Conservation (phyloP, 2,888 invertebrate genomes). For the Limulus polyphemus region DNA sequence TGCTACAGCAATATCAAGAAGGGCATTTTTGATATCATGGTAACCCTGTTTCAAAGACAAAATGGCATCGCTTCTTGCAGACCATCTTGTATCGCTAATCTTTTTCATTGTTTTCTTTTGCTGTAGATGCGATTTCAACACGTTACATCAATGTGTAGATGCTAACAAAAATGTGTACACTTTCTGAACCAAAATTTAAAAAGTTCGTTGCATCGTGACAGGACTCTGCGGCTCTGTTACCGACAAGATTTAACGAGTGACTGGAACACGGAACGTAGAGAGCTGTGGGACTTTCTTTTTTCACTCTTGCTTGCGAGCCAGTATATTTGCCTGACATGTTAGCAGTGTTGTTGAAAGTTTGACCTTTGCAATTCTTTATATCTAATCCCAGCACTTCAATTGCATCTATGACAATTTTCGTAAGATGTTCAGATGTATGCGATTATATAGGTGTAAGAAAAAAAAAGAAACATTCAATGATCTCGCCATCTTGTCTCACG, state of each 20-base stretch:
- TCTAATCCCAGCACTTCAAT: neutral
- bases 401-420: neutral
- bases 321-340: slow-evolving; percentile 1
- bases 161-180: neutral
- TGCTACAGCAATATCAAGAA: too few relatives aligned
- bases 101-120: slow-evolving; percentile 1
- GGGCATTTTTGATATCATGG: too few relatives aligned
- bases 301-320: neutral
- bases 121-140: too few relatives aligned
- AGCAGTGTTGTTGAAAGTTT: neutral
- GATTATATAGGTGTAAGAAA: slow-evolving; percentile 1
- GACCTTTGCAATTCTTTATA: neutral
- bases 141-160: neutral
- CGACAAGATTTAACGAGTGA: neutral
- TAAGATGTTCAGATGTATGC: neutral
- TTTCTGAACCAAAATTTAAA: neutral
- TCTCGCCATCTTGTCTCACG: slow-evolving; percentile 16
- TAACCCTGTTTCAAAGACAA: slow-evolving; percentile 4
- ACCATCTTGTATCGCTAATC: slow-evolving; percentile 4
- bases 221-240: slow-evolving; percentile 2
- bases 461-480: slow-evolving; percentile 4
- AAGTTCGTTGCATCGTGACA: neutral
- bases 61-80: slow-evolving; percentile 3
- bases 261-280: neutral
- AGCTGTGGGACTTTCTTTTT: neutral